phyloP scores from a whole-genome alignment of 2,888 invertebrate genomes.

The Ellobium chinense region DNA sequence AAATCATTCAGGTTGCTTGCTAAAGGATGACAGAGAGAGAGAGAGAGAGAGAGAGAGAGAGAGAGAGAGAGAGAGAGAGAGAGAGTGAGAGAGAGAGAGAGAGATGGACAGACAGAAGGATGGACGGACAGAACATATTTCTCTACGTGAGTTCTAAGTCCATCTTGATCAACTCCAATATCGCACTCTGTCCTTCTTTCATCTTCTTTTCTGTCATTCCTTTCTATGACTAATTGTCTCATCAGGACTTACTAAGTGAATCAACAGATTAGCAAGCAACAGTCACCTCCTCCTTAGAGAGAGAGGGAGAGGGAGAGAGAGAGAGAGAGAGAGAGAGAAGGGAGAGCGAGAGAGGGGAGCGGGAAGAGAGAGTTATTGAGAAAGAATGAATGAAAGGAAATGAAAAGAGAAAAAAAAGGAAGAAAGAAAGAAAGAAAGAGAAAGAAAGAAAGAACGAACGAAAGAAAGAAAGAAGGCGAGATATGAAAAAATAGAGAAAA shows the following conservation, averaged over 20 bases:
- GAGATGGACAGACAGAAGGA: not conserved
- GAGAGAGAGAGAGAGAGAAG: constrained; percentile 7
- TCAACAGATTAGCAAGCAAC: too few species aligned
- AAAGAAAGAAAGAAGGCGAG: too few species aligned
- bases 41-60: not conserved
- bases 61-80: not conserved
- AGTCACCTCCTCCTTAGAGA: too few species aligned
- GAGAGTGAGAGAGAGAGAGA: not conserved
- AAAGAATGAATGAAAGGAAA: constrained; percentile 10
- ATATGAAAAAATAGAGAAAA: too few species aligned
- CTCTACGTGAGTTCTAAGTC: not conserved
- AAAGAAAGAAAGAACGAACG: too few species aligned
- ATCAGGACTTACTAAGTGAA: too few species aligned
- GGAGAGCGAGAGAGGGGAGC: not conserved
- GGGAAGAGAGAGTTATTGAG: not conserved
- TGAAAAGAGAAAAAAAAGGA: constrained; percentile 10
- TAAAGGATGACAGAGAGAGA: not conserved
- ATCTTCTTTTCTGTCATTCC: too few species aligned
- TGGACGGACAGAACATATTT: not conserved
- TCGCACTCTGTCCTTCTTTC: too few species aligned
- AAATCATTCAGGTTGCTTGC: too few species aligned
- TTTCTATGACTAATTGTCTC: too few species aligned
- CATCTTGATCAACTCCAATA: too few species aligned
- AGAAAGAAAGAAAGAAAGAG: constrained; percentile 26
- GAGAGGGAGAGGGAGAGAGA: not conserved